These are phyloP conservation scores for Drosophila rufa DNA, from an alignment of 1,140 invertebrate genomes.

Conservation along the genomic window DNA sequence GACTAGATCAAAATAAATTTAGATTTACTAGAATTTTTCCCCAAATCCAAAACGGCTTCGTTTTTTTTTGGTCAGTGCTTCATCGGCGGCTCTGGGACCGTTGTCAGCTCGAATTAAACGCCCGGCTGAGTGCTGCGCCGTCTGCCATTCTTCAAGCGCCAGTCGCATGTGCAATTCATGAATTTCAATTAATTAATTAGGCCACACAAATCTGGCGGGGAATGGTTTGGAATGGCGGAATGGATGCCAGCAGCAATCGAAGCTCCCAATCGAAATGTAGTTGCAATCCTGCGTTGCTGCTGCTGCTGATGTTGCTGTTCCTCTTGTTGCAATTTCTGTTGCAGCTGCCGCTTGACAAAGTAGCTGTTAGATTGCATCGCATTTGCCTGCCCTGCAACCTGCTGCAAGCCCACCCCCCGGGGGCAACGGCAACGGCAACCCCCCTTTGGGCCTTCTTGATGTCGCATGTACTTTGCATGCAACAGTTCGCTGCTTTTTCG, in stretches of 20 bases:
- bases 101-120: constrained; percentile 56
- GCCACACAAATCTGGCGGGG: constrained; percentile 68
- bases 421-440: neutral
- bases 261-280: constrained; percentile 65
- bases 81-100: constrained; percentile 40
- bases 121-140: constrained; percentile 31
- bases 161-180: constrained; percentile 81
- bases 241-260: constrained; percentile 54
- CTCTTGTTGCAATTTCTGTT: constrained; percentile 22
- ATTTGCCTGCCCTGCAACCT: constrained; percentile 45
- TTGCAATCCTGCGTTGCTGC: constrained; percentile 42
- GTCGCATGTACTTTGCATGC: constrained; percentile 65
- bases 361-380: constrained; percentile 79
- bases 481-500: constrained; percentile 82
- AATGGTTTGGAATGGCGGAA: constrained; percentile 6
- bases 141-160: constrained; percentile 63
- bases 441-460: constrained; percentile 20
- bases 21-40: no score
- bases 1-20: no score
- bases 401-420: neutral
- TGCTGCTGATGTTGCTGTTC: constrained; percentile 41
- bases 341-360: constrained; percentile 77
- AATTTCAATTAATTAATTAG: constrained; percentile 83
- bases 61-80: constrained; percentile 17
- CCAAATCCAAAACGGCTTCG: neutral